A percentile compares a stretch with the other conserved stretches of the same genome.
Evolutionary conservation across 1,140 invertebrate genomes (phyloP).

Genomic region (Eupristina koningsbergeri): DNA sequence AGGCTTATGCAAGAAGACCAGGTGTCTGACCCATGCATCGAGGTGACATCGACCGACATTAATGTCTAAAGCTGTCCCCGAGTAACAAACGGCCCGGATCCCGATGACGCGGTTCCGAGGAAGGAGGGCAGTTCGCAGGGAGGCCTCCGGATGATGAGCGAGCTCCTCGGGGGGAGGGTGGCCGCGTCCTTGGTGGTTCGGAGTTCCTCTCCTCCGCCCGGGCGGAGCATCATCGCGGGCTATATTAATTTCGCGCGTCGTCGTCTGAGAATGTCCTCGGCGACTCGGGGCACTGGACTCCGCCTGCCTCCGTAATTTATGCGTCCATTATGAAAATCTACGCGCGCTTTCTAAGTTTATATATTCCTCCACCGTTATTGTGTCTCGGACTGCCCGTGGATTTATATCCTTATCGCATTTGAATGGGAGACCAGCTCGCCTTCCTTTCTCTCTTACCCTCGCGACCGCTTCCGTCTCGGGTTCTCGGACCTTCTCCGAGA

Average conservation of each 20-base stretch:
- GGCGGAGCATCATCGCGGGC: not conserved
- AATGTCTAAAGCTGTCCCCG: no score
- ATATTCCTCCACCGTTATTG: slow-evolving; percentile 41
- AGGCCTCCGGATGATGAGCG: no score
- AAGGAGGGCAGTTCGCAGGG: no score
- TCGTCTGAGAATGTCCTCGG: slow-evolving; percentile 45
- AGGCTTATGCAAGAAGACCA: no score
- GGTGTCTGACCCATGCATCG: no score
- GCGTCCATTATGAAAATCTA: slow-evolving; percentile 51
- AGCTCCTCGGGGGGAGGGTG: no score
- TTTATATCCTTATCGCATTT: slow-evolving; percentile 49
- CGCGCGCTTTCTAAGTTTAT: slow-evolving; percentile 46
- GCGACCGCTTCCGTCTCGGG: not conserved
- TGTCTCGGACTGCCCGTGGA: slow-evolving; percentile 31
- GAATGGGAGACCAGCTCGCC: not conserved
- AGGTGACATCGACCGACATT: no score
- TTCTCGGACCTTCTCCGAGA: not conserved
- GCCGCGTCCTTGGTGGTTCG: not conserved
- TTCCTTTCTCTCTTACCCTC: slow-evolving; percentile 2
- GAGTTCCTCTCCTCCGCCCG: not conserved
- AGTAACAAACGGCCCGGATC: no score
- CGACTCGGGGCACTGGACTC: not conserved
- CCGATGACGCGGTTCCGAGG: no score
- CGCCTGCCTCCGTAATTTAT: slow-evolving; percentile 47
- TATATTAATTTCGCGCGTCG: slow-evolving; percentile 44